These are phyloP conservation scores for Mirza zaza DNA, from an alignment of 2,113 vertebrate species.

Conservation along the genomic window DNA sequence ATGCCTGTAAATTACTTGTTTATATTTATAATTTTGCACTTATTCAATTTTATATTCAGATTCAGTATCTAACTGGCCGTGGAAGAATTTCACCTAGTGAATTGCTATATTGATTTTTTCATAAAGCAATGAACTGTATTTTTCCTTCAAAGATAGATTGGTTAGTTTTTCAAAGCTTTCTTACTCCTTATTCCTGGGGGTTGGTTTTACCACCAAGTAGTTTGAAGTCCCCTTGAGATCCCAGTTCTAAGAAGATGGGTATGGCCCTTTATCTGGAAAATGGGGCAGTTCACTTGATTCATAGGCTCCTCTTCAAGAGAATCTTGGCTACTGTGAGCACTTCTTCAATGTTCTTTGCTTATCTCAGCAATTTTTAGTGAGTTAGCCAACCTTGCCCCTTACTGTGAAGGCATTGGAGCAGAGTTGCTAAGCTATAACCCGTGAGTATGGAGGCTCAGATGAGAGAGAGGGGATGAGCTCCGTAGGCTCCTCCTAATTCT, in stretches of 20 bases:
- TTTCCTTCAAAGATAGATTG: neutral
- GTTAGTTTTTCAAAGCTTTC: neutral
- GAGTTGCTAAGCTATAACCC: neutral
- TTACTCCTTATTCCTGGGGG: neutral
- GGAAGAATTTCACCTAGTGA: neutral
- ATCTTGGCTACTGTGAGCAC: neutral
- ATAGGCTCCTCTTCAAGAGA: neutral
- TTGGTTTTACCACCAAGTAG: neutral
- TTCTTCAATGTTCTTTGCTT: neutral
- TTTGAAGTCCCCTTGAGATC: slow-evolving; percentile 6
- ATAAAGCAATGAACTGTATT: slow-evolving; percentile 8
- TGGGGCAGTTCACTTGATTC: neutral
- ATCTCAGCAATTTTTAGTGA: neutral
- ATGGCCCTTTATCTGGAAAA: slow-evolving; percentile 25
- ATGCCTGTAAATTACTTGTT: neutral
- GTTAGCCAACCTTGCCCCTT: neutral
- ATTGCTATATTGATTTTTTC: neutral
- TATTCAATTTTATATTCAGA: slow-evolving; percentile 11
- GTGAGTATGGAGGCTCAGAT: neutral
- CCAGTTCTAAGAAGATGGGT: neutral
- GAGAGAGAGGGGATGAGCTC: neutral
- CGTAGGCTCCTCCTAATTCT: neutral
- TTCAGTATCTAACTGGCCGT: neutral
- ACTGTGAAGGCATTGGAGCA: neutral
- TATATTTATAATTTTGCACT: neutral